Conservation (phyloP, 2,113 vertebrate genomes). For the Indicator maculatus region DNA sequence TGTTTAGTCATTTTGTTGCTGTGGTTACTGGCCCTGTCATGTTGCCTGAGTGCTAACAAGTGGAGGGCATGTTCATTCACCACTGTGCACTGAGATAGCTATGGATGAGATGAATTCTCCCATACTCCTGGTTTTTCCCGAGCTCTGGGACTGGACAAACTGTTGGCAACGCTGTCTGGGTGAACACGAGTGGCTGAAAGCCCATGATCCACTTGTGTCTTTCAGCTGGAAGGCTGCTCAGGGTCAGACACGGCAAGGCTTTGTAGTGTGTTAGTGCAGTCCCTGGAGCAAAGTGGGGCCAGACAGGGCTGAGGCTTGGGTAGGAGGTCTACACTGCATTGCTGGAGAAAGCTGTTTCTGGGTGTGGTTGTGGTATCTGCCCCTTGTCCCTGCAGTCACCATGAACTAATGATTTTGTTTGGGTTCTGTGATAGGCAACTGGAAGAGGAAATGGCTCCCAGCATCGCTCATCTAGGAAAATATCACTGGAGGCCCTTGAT, state of each 20-base stretch:
- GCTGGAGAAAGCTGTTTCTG: background rate
- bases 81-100: background rate
- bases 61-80: background rate
- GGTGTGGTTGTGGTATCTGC: background rate
- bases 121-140: background rate
- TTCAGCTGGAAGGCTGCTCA: background rate
- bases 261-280: rapidly evolving
- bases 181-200: background rate
- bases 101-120: background rate
- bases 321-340: background rate
- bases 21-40: background rate
- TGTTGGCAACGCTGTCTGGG: background rate
- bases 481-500: background rate
- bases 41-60: background rate
- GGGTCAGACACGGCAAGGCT: background rate
- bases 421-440: background rate
- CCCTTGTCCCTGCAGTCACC: background rate
- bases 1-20: conserved; percentile 4
- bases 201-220: background rate
- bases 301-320: background rate
- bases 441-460: background rate
- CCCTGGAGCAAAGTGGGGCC: background rate
- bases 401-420: background rate
- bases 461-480: background rate
- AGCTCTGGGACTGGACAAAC: background rate